phyloP scores from a whole-genome alignment of 2,888 invertebrate genomes.

The Acanthococcus lagerstroemiae region DNA sequence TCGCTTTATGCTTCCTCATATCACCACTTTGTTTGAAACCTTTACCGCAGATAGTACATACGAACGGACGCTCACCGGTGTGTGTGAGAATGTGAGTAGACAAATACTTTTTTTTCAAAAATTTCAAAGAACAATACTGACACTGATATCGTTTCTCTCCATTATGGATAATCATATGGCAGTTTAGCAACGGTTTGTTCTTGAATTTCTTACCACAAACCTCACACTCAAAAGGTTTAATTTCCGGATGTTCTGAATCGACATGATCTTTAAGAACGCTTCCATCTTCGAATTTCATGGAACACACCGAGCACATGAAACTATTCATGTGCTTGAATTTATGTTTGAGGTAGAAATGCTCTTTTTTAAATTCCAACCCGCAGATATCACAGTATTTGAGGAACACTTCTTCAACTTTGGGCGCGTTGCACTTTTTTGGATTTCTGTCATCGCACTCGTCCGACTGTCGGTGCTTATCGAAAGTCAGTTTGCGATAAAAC shows the following conservation, averaged over 20 bases:
- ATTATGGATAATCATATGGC: slow-evolving; percentile 14
- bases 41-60: slow-evolving; percentile 19
- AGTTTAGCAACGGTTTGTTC: slow-evolving; percentile 16
- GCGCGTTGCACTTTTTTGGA: background rate
- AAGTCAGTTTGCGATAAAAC: slow-evolving; percentile 13
- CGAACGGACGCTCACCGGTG: slow-evolving; percentile 22
- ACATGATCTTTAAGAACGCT: slow-evolving; percentile 12
- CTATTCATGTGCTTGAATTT: slow-evolving; percentile 10
- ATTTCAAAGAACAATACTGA: slow-evolving; percentile 12
- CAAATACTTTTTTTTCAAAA: slow-evolving; percentile 20
- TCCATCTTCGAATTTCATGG: slow-evolving; percentile 12
- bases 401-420: slow-evolving; percentile 8
- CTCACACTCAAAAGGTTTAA: slow-evolving; percentile 20
- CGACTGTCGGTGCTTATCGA: slow-evolving; percentile 7
- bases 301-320: slow-evolving; percentile 7
- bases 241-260: slow-evolving; percentile 18
- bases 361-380: slow-evolving; percentile 24
- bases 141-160: slow-evolving; percentile 23
- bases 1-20: slow-evolving; percentile 23
- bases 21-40: slow-evolving; percentile 23
- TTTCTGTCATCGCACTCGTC: slow-evolving; percentile 10
- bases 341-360: slow-evolving; percentile 18
- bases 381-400: slow-evolving; percentile 17
- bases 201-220: slow-evolving; percentile 23
- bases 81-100: slow-evolving; percentile 19